A percentile compares a stretch with the other conserved stretches of the same genome.
Conservation (phyloP, 2,113 vertebrate genomes). For the Pelecanoides urinatrix region DNA sequence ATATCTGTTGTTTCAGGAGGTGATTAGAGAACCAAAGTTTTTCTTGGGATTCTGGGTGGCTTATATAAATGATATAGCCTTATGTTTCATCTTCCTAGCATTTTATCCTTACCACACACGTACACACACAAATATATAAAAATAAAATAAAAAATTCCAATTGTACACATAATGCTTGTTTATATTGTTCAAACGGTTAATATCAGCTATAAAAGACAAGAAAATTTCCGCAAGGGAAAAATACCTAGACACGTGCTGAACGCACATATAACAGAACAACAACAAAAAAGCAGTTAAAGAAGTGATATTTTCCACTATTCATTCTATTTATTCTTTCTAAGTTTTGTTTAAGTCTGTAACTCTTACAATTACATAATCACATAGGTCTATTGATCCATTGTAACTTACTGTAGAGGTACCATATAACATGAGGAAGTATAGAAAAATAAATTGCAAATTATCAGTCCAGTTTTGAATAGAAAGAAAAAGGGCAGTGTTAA, state of each 20-base stretch:
- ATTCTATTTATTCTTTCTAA: not conserved
- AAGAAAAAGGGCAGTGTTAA: not conserved
- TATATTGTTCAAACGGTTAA: not conserved
- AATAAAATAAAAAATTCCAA: not conserved
- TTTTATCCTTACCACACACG: not conserved
- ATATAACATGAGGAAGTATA: not conserved
- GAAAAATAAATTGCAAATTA: not conserved
- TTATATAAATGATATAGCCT: not conserved
- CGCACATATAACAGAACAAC: not conserved
- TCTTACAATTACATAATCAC: not conserved
- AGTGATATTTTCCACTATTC: not conserved
- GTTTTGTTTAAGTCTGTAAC: not conserved
- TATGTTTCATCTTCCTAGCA: not conserved
- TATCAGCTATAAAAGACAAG: not conserved
- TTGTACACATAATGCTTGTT: accelerated
- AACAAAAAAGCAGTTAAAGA: not conserved
- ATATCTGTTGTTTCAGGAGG: not conserved
- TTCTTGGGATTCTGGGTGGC: not conserved
- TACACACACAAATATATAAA: not conserved
- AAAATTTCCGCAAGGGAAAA: not conserved
- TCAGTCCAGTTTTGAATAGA: not conserved
- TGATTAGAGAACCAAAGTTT: not conserved
- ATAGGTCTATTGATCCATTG: not conserved
- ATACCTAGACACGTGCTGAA: not conserved
- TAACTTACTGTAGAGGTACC: not conserved